Evolutionary conservation across 2,113 vertebrate genomes (phyloP), one percentile per base, ranked within the genome.

Genomic region (Scomber scombrus): DNA sequence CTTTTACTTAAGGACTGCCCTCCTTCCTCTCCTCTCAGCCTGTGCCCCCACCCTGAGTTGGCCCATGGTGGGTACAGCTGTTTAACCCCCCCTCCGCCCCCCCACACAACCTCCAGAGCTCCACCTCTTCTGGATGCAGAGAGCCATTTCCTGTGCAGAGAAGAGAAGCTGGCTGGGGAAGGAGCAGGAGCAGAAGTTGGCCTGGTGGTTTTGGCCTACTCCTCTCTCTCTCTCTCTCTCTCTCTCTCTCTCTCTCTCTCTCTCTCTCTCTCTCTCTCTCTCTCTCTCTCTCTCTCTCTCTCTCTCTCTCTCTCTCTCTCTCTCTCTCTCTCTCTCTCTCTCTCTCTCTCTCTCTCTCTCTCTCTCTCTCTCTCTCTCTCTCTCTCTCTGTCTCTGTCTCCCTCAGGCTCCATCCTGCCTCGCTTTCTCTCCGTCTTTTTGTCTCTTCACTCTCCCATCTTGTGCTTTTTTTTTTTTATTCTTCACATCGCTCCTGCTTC

Each of bases 61-160:
- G 79, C 72, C 56, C 71, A 43, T 40, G 79, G 67, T 74, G 55
- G 85, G 73, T 68, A 78, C 84, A 88, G 90, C 79, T 92, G 87
- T 87, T 84, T 80, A 78, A 21, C 60, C 72, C 75, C 43, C 57
- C 47, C 34, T 64, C 15, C 65, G 9, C 34, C 34, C 8, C 34
- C 31, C 31, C 31, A 1, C 31, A 5, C 23, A 2, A 26, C 23
- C 23, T 26, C 1, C 1, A 26, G 23, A 31, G 62, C 76, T 58
- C 80, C 76, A 54, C 62, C 77, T 43, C 76, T 71, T 60, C 85
- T 93, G 78, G 80, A 85, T 91, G 31, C 75, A 89, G 82, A 83
- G 82, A 85, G 47, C 75, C 87, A 89, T 88, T 92, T 92, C 83
- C 82, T 88, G 80, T 73, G 74, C 69, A 85, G 74, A 87, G 70